Conservation (phyloP, 2,797 vertebrate species). For the Clarias platycephalus region DNA sequence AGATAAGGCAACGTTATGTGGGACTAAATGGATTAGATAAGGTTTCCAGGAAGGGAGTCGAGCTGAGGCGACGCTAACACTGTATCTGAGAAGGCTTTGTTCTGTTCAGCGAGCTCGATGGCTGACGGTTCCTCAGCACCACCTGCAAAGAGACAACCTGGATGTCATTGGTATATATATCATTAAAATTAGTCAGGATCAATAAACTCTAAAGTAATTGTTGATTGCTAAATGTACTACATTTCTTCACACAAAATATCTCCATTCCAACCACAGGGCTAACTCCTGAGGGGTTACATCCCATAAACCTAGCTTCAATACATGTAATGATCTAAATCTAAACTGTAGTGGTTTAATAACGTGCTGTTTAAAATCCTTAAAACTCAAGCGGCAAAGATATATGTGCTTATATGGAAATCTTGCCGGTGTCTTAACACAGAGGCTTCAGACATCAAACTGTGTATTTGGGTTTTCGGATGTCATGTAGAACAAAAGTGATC, state of each 20-base stretch:
- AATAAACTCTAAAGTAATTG: neutral
- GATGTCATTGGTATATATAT: neutral
- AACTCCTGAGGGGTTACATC: neutral
- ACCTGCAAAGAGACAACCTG: conserved; percentile 66
- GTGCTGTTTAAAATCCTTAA: conserved; percentile 13
- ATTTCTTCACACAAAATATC: neutral
- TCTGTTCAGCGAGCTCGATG: conserved; percentile 58
- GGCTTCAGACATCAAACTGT: too few relatives aligned
- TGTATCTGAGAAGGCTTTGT: conserved; percentile 59
- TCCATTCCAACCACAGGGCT: neutral
- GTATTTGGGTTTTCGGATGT: too few relatives aligned
- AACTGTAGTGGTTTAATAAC: neutral
- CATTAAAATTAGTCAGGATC: neutral
- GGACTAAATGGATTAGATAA: conserved; percentile 40
- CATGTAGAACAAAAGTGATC: too few relatives aligned
- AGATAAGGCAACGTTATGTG: conserved; percentile 15
- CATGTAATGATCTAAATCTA: neutral
- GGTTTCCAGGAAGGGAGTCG: conserved; percentile 64
- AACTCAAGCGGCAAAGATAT: too few relatives aligned
- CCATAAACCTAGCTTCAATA: neutral
- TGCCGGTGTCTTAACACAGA: too few relatives aligned
- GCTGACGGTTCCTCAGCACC: conserved; percentile 56
- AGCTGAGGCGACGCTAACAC: conserved; percentile 64
- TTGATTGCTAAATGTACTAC: neutral
- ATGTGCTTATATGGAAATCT: too few relatives aligned